Evolutionary conservation across 2,888 invertebrate genomes (phyloP).

Genomic region (Parnassius glacialis): DNA sequence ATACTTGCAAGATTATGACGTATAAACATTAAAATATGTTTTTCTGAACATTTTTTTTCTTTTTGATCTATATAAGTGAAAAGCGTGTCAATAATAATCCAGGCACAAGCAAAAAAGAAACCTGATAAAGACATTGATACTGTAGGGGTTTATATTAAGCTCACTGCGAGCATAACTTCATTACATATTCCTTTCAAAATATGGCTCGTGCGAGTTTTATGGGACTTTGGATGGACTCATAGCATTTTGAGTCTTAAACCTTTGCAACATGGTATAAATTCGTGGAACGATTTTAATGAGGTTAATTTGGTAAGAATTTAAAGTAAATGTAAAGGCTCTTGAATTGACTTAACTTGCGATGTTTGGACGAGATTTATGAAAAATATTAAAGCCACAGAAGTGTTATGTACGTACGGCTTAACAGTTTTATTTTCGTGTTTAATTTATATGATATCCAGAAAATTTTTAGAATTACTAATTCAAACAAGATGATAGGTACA

Average conservation of each 20-base stretch:
- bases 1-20: too few species aligned
- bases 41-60: too few species aligned
- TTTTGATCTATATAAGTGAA: background rate
- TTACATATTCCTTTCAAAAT: conserved; percentile 24
- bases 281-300: background rate
- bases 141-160: conserved; percentile 14
- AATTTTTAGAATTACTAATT: too few species aligned
- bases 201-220: conserved; percentile 13
- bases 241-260: background rate
- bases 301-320: conserved; percentile 15
- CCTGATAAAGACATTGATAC: conserved; percentile 24
- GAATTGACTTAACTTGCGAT: conserved; percentile 11
- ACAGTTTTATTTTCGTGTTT: too few species aligned
- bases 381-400: background rate
- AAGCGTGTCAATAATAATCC: background rate
- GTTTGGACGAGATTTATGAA: background rate
- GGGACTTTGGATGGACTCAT: background rate
- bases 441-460: too few species aligned
- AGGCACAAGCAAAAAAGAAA: conserved; percentile 9
- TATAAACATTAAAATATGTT: too few species aligned
- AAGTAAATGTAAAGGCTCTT: conserved; percentile 7
- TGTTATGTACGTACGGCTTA: too few species aligned
- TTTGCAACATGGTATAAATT: conserved; percentile 1
- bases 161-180: conserved; percentile 20
- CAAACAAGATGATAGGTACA: too few species aligned